Conservation (phyloP, 2,888 invertebrate species). For the Euproctis similis region DNA sequence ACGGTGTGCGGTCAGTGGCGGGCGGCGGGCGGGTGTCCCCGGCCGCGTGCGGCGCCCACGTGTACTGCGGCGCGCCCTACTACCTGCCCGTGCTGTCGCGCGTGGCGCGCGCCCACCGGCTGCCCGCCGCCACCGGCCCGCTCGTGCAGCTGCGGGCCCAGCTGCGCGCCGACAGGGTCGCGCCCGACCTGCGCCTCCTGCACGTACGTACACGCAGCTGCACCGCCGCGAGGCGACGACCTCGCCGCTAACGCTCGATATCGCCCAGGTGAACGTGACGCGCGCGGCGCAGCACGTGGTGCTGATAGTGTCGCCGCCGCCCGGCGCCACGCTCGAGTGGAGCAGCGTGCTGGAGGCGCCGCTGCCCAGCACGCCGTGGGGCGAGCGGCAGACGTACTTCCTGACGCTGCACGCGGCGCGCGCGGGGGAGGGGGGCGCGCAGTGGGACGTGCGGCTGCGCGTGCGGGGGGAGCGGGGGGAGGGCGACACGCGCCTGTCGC, state of each 20-base stretch:
- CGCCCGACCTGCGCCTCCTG: constrained; percentile 5
- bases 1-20: neutral
- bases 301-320: neutral
- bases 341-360: constrained; percentile 76
- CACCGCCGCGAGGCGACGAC: constrained; percentile 6
- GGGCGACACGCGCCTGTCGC: constrained; percentile 47
- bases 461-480: constrained; percentile 8
- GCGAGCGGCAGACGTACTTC: constrained; percentile 52
- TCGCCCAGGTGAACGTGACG: constrained; percentile 68
- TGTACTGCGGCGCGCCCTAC: constrained; percentile 88
- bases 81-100: constrained; percentile 83
- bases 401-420: constrained; percentile 16
- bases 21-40: constrained; percentile 65
- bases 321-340: constrained; percentile 44
- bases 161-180: constrained; percentile 2
- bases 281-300: constrained; percentile 29
- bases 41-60: constrained; percentile 74
- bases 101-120: constrained; percentile 78
- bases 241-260: constrained; percentile 25
- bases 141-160: constrained; percentile 15
- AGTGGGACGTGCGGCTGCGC: constrained; percentile 42
- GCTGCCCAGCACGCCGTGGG: constrained; percentile 55
- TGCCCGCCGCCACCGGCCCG: constrained; percentile 70
- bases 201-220: too few relatives aligned
- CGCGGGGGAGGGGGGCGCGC: constrained; percentile 65